Conservation (phyloP, 92 coral and sea anemone species). For the Scolanthus callimorphus region DNA sequence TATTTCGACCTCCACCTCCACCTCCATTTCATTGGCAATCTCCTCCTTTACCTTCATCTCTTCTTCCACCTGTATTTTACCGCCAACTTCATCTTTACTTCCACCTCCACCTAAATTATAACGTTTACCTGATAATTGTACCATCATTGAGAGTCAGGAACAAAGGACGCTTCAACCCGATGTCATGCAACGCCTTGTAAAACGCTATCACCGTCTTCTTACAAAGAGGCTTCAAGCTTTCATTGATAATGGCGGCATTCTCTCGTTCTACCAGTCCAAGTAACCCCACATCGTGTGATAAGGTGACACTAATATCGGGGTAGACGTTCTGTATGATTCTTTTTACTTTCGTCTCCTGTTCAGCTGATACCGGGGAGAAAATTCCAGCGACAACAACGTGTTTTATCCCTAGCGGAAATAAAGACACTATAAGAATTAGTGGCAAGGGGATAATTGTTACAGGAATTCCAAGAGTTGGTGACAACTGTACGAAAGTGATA, state of each 20-base stretch:
- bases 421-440: no score
- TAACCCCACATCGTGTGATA: constrained; percentile 77
- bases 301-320: constrained; percentile 76
- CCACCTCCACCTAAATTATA: no score
- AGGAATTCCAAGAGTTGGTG: no score
- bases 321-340: constrained; percentile 37
- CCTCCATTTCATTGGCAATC: no score
- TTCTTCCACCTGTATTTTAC: no score
- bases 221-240: constrained; percentile 86
- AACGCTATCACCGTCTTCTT: constrained; percentile 64
- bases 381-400: constrained; percentile 83
- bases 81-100: no score
- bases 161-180: constrained; percentile 75
- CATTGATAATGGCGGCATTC: constrained; percentile 91
- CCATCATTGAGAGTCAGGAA: constrained; percentile 98
- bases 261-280: constrained; percentile 89
- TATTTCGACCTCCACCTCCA: no score
- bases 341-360: constrained; percentile 72
- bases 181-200: constrained; percentile 46
- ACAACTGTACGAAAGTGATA: neutral
- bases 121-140: constrained; percentile 78
- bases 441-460: no score
- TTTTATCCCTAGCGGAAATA: constrained; percentile 40
- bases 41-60: no score
- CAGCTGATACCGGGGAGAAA: constrained; percentile 67